Base-by-base conservation (phyloP, 2,888 invertebrate species). In the Microctonus brassicae region DNA sequence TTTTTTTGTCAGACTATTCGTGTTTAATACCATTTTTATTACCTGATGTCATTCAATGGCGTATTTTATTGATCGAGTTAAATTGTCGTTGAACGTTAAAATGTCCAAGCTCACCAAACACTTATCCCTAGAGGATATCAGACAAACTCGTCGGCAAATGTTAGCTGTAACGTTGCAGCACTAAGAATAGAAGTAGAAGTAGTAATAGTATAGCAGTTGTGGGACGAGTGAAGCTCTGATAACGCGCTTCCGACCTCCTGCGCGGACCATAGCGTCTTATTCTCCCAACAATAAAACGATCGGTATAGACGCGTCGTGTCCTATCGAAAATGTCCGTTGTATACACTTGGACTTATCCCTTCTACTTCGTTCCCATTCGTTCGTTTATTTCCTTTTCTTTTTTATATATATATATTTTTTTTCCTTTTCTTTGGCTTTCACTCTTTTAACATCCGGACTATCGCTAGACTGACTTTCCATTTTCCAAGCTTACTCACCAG, bases 391-490 rank as follows among this genome's bases (percentile, higher is more conserved):
- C 6, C 24, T 29, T 13, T 29, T 64, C 29, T 10, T 57, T 2
- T 67, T 53, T 33, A 34, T n/a, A n/a, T n/a, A n/a, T n/a, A n/a
- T n/a, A n/a, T n/a, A n/a, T 26, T 22, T 64, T 36, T 33, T 9
- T 20, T 34, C 29, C 17, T 57, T 36, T 39, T 29, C 26, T 29
- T 42, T 10, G 24, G 33, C 42, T 36, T 26, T 34, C 42, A 34
- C 26, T 70, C 34, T 33, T 33, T 70, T 20, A 9, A 52, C 65
- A 47, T 67, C 52, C 24, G 34, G 17, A 34, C 53, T 29, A 70
- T 72, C 64, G 42, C 34, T 53, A 63, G 53, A 62, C 67, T 11
- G 60, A 64, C 68, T 67, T 67, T 57, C 42, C 39, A 57, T 69
- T 47, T 63, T 63, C 47, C 47, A 29, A 63, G 47, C 69, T 75